phyloP scores from a whole-genome alignment of 2,888 invertebrate species.

The Acrobasis suavella region DNA sequence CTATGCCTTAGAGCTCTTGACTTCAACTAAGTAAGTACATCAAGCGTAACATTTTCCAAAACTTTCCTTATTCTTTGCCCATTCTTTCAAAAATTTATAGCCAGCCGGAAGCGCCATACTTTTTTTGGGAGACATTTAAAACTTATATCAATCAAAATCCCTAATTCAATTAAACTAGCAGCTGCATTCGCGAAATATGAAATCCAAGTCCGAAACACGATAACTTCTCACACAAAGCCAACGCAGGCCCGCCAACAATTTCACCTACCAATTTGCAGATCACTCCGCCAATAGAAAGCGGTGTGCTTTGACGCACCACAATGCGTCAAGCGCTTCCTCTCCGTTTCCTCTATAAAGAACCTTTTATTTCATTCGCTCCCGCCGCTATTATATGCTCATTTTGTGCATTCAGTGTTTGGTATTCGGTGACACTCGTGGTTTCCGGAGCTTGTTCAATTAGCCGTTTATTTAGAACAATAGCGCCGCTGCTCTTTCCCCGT shows the following conservation, averaged over 20 bases:
- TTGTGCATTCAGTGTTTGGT: constrained; percentile 45
- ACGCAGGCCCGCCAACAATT: constrained; percentile 62
- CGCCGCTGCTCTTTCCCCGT: constrained; percentile 15
- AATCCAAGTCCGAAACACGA: constrained; percentile 47
- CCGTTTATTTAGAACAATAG: constrained; percentile 27
- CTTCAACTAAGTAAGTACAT: too few species aligned
- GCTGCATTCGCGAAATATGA: constrained; percentile 14
- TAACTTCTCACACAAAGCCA: constrained; percentile 48
- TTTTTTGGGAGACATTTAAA: neutral
- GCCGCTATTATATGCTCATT: constrained; percentile 71
- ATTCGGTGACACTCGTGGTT: constrained; percentile 47
- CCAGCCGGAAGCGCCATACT: too few species aligned
- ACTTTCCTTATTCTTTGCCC: too few species aligned
- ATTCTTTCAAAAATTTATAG: too few species aligned
- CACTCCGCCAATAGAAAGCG: constrained; percentile 53
- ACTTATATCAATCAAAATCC: constrained; percentile 7
- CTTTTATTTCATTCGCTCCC: constrained; percentile 46
- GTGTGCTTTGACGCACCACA: constrained; percentile 49
- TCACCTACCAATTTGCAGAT: constrained; percentile 69
- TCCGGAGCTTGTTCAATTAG: constrained; percentile 50
- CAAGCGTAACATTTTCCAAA: too few species aligned
- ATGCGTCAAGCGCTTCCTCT: constrained; percentile 38
- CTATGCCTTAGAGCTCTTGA: too few species aligned
- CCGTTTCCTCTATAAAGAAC: constrained; percentile 49
- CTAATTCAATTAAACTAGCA: constrained; percentile 23